Conservation (phyloP, 1,140 invertebrate genomes). For the Pararge aegeria region DNA sequence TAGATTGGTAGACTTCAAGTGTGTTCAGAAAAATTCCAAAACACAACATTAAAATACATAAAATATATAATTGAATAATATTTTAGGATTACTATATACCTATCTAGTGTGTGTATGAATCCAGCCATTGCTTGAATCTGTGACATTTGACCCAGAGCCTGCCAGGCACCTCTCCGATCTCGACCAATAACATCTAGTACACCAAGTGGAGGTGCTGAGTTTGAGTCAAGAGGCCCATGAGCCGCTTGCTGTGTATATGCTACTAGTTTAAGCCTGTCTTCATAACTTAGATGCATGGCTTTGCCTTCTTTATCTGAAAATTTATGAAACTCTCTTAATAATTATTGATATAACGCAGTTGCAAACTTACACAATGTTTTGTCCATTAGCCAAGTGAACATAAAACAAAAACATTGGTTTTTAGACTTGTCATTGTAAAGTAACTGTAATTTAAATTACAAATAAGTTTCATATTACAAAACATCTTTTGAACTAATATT, state of each 20-base stretch:
- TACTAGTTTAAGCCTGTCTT: slow-evolving; percentile 94
- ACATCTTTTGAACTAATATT: neutral
- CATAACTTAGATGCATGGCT: slow-evolving; percentile 95
- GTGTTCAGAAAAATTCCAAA: too few relatives aligned
- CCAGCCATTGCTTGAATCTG: slow-evolving; percentile 93
- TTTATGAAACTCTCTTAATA: too few relatives aligned
- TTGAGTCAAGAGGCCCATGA: slow-evolving; percentile 90
- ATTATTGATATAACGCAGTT: too few relatives aligned
- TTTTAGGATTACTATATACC: too few relatives aligned
- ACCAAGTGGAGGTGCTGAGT: slow-evolving; percentile 91
- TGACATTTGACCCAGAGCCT: slow-evolving; percentile 91
- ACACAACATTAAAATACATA: too few relatives aligned
- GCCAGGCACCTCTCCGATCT: slow-evolving; percentile 96
- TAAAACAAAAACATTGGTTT: too few relatives aligned
- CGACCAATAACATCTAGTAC: slow-evolving; percentile 97
- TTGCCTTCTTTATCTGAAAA: slow-evolving; percentile 94
- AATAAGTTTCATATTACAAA: neutral
- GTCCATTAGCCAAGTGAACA: too few relatives aligned
- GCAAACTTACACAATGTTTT: too few relatives aligned
- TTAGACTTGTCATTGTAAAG: too few relatives aligned
- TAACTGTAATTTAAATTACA: too few relatives aligned
- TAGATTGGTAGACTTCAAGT: too few relatives aligned
- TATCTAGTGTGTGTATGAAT: slow-evolving; percentile 93
- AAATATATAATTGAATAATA: too few relatives aligned
- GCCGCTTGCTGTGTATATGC: slow-evolving; percentile 95